These are phyloP conservation scores for Caenorhabditis auriculariae DNA, from an alignment of 2,888 invertebrate species.

Conservation along the genomic window DNA sequence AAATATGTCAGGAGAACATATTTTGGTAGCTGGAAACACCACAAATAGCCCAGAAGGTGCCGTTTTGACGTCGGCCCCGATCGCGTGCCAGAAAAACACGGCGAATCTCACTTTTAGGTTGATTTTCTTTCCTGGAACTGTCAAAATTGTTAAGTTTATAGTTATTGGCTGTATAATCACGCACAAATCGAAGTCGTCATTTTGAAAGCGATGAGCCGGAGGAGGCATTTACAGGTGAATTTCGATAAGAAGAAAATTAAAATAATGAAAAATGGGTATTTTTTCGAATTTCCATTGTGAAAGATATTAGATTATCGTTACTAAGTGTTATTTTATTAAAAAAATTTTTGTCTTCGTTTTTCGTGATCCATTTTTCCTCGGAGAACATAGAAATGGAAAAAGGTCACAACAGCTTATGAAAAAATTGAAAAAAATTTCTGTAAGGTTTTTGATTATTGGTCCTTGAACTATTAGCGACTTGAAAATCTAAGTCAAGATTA, in stretches of 20 bases:
- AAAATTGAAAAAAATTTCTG: too few species aligned
- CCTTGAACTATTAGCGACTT: too few species aligned
- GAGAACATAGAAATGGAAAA: too few species aligned
- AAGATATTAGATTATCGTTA: too few species aligned
- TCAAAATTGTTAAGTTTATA: conserved; percentile 19
- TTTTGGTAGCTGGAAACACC: conserved; percentile 59
- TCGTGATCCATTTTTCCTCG: too few species aligned
- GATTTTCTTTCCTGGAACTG: neutral
- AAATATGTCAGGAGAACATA: conserved; percentile 35
- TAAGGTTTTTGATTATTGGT: too few species aligned
- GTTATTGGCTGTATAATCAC: conserved; percentile 61
- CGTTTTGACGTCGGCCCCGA: conserved; percentile 57
- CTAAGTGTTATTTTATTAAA: too few species aligned
- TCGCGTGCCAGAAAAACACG: conserved; percentile 57
- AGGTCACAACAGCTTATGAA: too few species aligned
- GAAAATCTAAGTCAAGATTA: too few species aligned
- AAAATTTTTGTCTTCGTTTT: too few species aligned
- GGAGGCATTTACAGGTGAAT: conserved; percentile 52
- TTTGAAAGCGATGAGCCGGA: conserved; percentile 40
- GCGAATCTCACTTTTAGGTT: conserved; percentile 54
- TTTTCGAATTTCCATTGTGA: too few species aligned
- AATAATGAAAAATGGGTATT: too few species aligned
- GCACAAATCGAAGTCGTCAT: conserved; percentile 59
- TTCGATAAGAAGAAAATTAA: neutral
- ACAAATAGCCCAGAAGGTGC: conserved; percentile 52